phyloP scores from a whole-genome alignment of 2,888 invertebrate species.

The Drosophila pseudotalamancana region DNA sequence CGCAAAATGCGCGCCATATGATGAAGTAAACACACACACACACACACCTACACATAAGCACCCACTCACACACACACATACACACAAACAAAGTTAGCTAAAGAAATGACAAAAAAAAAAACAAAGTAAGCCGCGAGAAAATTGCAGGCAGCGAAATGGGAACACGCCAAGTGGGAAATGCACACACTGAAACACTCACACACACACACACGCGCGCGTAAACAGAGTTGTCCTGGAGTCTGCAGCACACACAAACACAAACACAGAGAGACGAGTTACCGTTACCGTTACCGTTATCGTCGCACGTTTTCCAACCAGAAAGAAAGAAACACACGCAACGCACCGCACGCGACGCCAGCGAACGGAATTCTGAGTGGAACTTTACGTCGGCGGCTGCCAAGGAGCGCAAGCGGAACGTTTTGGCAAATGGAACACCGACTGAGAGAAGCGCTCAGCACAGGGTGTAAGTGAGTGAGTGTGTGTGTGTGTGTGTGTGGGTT shows the following conservation, averaged over 20 bases:
- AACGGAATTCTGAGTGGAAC: conserved; percentile 76
- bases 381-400: conserved; percentile 28
- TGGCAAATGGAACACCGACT: conserved; percentile 55
- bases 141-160: conserved; percentile 70
- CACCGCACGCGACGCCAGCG: conserved; percentile 79
- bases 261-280: conserved; percentile 24
- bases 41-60: conserved; percentile 6
- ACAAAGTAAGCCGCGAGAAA: conserved; percentile 23
- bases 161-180: conserved; percentile 76
- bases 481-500: conserved; percentile 1
- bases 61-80: not conserved
- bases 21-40: conserved; percentile 60
- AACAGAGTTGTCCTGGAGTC: conserved; percentile 49
- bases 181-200: conserved; percentile 34
- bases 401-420: conserved; percentile 54
- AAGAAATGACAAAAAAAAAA: conserved; percentile 34
- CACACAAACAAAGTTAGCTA: conserved; percentile 31
- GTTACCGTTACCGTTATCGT: conserved; percentile 45
- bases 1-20: conserved; percentile 76
- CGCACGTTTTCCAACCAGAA: conserved; percentile 61
- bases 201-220: conserved; percentile 19
- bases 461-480: not conserved
- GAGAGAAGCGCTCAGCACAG: conserved; percentile 10
- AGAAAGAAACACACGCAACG: conserved; percentile 32
- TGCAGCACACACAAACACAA: conserved; percentile 29